Evolutionary conservation across 1,140 invertebrate genomes (phyloP), one percentile per base, ranked within the genome.

Genomic region (Stenopsyche tienmushanensis): DNA sequence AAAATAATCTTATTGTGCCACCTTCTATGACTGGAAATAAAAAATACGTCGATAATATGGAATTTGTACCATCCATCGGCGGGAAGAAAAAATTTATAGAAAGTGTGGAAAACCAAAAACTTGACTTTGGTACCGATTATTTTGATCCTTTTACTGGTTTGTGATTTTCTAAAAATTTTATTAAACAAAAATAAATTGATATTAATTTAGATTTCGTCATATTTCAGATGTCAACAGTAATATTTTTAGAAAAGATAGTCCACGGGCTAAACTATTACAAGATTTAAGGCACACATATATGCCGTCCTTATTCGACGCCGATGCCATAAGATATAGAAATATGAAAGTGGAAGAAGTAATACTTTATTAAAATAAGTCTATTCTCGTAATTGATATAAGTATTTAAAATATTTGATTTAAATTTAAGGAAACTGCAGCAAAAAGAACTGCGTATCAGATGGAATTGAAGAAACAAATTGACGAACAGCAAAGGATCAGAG

Each of bases 381-480:
- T 13, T 17, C 25, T 57, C 50, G 9, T 55, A 55, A 13, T 41
- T 2, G 2, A 52, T 44, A 15, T 42, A 23, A 29, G 24, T 2
- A 8, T 47, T 47, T 5, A 10, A 47, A 9, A 10, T 47, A 34
- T 34, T 34, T 34, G 29, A 34, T 34, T 34, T 34, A 7, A 7
- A 10, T n/a, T 71, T 8, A 59, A 81, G 79, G 77, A 79, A 44
- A 76, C 77, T 0, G 73, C 75, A 0, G 75, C 72, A 1, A 72
- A 76, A 24, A 73, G 77, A 10, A 74, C 73, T 58, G 76, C 71
- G 44, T 80, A 81, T 53, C 78, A 80, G 57, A 74, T 76, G 24
- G 79, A 81, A 65, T 68, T 81, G 3, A 77, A 75, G 62, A 77
- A 78, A 58, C 79, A 81, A 55, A 81, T 81, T 29, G 42, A 75